Evolutionary conservation across 2,888 invertebrate genomes (phyloP).

Genomic region (Drosophila flavopinicola): DNA sequence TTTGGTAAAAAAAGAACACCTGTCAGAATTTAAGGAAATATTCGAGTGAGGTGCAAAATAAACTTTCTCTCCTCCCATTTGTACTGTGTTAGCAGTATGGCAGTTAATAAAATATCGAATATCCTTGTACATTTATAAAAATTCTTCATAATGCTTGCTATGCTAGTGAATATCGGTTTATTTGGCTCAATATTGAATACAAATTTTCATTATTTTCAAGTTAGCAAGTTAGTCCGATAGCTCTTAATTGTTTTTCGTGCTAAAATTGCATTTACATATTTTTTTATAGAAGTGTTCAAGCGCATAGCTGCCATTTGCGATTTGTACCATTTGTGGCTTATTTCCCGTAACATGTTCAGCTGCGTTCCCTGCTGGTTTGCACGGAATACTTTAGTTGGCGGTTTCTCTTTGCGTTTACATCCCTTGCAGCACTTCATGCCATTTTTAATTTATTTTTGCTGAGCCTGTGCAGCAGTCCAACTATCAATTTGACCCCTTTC

Average conservation of each 20-base stretch:
- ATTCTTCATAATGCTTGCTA: too few relatives aligned
- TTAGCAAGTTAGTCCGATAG: background rate
- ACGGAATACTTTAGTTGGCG: constrained; percentile 2
- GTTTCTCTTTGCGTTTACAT: background rate
- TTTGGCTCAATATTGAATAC: background rate
- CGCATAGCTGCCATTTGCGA: background rate
- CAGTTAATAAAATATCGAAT: too few relatives aligned
- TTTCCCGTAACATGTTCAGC: background rate
- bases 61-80: too few relatives aligned
- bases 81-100: too few relatives aligned
- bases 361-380: background rate
- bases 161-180: too few relatives aligned
- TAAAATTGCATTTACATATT: background rate
- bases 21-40: too few relatives aligned
- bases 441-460: constrained; percentile 51
- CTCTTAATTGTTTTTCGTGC: background rate
- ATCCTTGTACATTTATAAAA: too few relatives aligned
- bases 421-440: background rate
- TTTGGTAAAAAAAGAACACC: too few relatives aligned
- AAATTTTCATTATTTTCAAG: background rate
- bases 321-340: constrained; percentile 2
- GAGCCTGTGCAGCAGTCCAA: constrained; percentile 8
- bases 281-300: background rate
- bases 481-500: constrained; percentile 24
- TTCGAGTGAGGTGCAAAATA: too few relatives aligned